These are phyloP conservation scores for Henicopernis longicauda DNA, from an alignment of 2,113 vertebrate genomes.

Conservation along the genomic window DNA sequence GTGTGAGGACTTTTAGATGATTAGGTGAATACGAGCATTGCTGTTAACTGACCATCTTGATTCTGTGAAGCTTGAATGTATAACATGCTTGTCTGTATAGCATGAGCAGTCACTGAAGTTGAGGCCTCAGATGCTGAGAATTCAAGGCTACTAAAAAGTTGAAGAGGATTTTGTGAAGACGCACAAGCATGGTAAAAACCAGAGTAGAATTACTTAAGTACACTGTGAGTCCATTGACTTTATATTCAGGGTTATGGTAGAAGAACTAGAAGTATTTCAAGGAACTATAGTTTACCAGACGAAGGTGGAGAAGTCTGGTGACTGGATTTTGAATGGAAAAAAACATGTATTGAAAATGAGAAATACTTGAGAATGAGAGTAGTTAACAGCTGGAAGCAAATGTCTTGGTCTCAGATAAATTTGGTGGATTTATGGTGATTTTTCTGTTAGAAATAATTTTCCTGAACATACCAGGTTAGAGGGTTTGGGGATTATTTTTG, in stretches of 20 bases:
- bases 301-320: neutral
- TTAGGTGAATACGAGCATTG: too few relatives aligned
- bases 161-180: neutral
- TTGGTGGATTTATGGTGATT: neutral
- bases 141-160: neutral
- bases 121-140: neutral
- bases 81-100: rapidly evolving
- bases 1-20: too few relatives aligned
- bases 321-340: neutral
- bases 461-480: neutral
- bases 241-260: neutral
- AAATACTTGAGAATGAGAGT: neutral
- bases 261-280: neutral
- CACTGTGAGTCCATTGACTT: neutral
- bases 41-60: rapidly evolving
- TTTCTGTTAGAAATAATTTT: neutral
- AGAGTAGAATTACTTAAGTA: neutral
- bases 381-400: neutral
- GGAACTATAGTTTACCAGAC: neutral
- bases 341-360: neutral
- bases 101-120: neutral
- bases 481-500: neutral
- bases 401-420: neutral
- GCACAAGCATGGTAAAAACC: neutral
- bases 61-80: rapidly evolving